phyloP scores from a whole-genome alignment of 2,797 vertebrate genomes.

The Podargus strigoides region DNA sequence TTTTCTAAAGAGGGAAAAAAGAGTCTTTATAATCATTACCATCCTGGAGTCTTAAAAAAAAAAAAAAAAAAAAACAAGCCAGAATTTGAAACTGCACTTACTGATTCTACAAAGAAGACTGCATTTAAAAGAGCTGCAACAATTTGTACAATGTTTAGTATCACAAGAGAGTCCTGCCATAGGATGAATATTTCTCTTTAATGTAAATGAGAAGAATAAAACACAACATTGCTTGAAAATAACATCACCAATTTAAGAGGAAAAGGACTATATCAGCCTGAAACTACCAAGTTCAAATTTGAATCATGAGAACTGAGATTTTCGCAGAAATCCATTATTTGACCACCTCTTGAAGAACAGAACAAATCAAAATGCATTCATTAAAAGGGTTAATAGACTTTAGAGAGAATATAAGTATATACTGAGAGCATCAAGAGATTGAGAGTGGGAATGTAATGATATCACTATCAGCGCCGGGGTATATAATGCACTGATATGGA shows the following conservation, averaged over 20 bases:
- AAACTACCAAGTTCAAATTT: neutral
- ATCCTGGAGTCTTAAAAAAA: neutral
- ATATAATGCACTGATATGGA: neutral
- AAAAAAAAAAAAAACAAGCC: neutral
- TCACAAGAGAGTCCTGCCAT: neutral
- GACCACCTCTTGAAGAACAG: neutral
- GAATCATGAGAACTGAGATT: neutral
- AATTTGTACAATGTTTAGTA: neutral
- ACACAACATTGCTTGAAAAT: neutral
- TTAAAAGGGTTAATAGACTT: neutral
- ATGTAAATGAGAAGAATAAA: neutral
- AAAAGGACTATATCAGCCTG: neutral
- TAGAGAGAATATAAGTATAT: neutral
- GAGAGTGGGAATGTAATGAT: neutral
- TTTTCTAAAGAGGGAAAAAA: neutral
- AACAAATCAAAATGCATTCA: neutral
- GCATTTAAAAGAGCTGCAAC: constrained; percentile 4
- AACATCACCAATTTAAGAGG: neutral
- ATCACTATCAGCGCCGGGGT: neutral
- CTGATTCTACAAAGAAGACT: neutral
- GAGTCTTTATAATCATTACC: neutral
- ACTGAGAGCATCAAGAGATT: neutral
- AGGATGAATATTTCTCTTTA: neutral
- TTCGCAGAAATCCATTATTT: neutral
- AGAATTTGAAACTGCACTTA: neutral